Percentiles rank a stretch among this genome's conserved stretches.
Conservation (phyloP, 2,888 invertebrate species). For the Meteorus cinctellus region DNA sequence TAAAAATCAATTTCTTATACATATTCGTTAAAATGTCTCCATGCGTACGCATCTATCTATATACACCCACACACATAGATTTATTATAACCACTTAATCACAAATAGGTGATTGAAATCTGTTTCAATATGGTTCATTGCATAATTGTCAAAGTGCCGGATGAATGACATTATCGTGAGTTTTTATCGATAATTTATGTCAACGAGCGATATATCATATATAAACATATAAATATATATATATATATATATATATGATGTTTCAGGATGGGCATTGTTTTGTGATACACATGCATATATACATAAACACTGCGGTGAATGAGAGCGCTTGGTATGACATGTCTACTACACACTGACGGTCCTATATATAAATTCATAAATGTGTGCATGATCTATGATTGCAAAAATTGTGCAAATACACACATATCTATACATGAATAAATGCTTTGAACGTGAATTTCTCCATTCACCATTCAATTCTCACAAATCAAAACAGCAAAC, state of each 20-base stretch:
- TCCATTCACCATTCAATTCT: constrained; percentile 38
- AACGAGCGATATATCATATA: constrained; percentile 22
- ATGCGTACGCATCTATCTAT: background rate
- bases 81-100: too few species aligned
- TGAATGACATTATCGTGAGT: constrained; percentile 44
- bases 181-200: constrained; percentile 51
- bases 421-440: constrained; percentile 6
- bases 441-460: constrained; percentile 34
- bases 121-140: constrained; percentile 16
- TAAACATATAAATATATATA: too few species aligned
- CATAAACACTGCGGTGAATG: background rate
- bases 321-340: constrained; percentile 33
- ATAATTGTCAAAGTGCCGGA: constrained; percentile 46
- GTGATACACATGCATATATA: background rate
- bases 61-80: background rate
- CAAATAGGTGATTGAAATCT: background rate
- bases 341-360: constrained; percentile 16
- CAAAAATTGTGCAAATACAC: background rate
- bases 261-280: constrained; percentile 32
- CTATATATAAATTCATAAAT: constrained; percentile 5
- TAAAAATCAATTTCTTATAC: background rate
- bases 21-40: background rate
- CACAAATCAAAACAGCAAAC: constrained; percentile 19
- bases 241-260: constrained; percentile 11
- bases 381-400: background rate